These are phyloP conservation scores for Balaenoptera acutorostrata DNA, from an alignment of 2,113 vertebrate species.

Conservation along the genomic window DNA sequence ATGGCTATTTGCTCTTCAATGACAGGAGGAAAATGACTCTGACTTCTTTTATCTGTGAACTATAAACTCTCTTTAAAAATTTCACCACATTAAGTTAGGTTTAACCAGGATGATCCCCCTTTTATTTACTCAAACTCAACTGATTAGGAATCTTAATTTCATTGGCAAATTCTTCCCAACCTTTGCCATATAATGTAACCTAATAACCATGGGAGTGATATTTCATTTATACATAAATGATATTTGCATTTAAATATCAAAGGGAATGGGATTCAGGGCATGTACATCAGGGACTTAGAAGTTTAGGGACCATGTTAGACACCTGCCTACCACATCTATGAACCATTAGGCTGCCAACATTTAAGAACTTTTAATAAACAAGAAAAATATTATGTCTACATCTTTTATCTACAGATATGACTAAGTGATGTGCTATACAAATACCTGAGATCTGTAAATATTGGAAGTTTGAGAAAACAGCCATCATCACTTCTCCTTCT, in stretches of 20 bases:
- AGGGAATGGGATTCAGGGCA: neutral
- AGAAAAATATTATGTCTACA: neutral
- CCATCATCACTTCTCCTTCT: neutral
- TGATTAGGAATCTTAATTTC: neutral
- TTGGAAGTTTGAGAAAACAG: neutral
- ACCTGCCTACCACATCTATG: neutral
- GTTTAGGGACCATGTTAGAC: neutral
- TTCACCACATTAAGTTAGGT: neutral
- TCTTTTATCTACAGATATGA: neutral
- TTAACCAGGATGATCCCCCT: neutral
- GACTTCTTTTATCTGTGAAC: neutral
- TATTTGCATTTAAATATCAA: neutral
- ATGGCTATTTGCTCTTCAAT: neutral
- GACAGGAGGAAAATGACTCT: neutral
- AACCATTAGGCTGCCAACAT: neutral
- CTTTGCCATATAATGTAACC: neutral
- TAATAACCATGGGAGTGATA: neutral
- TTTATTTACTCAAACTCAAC: neutral
- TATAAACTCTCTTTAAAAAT: neutral
- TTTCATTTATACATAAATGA: neutral
- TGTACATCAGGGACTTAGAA: neutral
- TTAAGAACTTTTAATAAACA: constrained; percentile 1
- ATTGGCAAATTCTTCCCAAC: neutral
- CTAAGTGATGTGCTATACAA: constrained; percentile 1
- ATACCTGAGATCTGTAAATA: neutral